phyloP scores from a whole-genome alignment of 2,113 vertebrate species.

The Trichechus manatus region DNA sequence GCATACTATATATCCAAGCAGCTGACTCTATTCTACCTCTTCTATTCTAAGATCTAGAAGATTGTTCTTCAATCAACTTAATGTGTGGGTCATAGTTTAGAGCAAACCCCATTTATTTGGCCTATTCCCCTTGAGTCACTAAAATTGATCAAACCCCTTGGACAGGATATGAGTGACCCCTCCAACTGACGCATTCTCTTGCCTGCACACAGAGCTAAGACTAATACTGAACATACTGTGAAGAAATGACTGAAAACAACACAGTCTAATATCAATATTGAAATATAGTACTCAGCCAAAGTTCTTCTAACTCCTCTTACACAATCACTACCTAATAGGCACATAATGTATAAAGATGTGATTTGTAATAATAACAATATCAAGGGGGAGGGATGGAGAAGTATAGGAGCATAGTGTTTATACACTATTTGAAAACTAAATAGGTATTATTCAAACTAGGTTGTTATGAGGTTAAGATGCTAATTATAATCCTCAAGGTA shows the following conservation, averaged over 20 bases:
- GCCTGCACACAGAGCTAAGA: neutral
- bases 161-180: neutral
- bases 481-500: too few species aligned
- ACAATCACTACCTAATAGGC: neutral
- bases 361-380: too few species aligned
- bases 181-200: neutral
- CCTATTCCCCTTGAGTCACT: neutral
- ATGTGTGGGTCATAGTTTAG: neutral
- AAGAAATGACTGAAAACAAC: neutral
- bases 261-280: neutral
- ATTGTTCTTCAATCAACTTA: neutral
- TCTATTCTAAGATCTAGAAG: neutral
- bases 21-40: neutral
- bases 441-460: too few species aligned
- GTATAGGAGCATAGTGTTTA: too few species aligned
- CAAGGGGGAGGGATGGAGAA: too few species aligned
- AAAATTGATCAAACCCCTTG: neutral
- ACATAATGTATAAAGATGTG: too few species aligned
- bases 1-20: neutral
- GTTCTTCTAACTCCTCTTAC: neutral
- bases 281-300: neutral
- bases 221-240: neutral
- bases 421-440: too few species aligned
- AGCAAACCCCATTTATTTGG: neutral
- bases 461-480: too few species aligned